Conservation (phyloP, 2,888 invertebrate genomes). For the Agrotis puta region DNA sequence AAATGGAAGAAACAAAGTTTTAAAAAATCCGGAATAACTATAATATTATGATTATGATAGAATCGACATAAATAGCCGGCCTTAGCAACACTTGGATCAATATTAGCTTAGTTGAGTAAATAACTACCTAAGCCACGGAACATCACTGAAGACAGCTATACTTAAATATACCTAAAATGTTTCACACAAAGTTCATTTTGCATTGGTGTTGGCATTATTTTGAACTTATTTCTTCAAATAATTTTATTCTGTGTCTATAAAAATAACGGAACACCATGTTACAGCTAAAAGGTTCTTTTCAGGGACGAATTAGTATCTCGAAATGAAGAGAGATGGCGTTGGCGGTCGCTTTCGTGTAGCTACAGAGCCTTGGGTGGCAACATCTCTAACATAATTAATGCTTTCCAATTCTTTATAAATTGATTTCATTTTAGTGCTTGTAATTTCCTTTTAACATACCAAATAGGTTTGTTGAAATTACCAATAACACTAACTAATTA, state of each 20-base stretch:
- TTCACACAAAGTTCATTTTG: conserved; percentile 24
- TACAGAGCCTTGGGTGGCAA: conserved; percentile 63
- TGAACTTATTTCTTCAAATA: conserved; percentile 42
- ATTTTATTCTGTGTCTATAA: conserved; percentile 48
- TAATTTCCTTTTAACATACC: conserved; percentile 49
- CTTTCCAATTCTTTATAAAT: conserved; percentile 62
- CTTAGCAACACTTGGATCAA: conserved; percentile 72
- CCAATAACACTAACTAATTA: conserved; percentile 11
- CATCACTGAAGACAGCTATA: conserved; percentile 19
- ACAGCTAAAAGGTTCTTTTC: conserved; percentile 37
- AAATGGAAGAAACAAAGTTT: conserved; percentile 37
- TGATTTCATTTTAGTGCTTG: conserved; percentile 62
- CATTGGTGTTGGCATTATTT: conserved; percentile 14
- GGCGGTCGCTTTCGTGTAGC: conserved; percentile 40
- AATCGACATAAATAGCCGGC: conserved; percentile 72
- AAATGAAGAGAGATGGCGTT: conserved; percentile 74
- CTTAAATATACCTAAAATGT: conserved; percentile 24
- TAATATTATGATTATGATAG: conserved; percentile 55
- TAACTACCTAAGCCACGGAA: conserved; percentile 60
- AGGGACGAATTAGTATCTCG: conserved; percentile 53
- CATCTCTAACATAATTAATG: conserved; percentile 56
- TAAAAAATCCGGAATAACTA: conserved; percentile 61
- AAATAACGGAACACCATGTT: conserved; percentile 53
- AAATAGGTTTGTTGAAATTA: conserved; percentile 15
- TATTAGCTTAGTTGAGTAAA: conserved; percentile 68